Conservation (phyloP, 1,140 invertebrate genomes). For the Macrostomum lignano region DNA sequence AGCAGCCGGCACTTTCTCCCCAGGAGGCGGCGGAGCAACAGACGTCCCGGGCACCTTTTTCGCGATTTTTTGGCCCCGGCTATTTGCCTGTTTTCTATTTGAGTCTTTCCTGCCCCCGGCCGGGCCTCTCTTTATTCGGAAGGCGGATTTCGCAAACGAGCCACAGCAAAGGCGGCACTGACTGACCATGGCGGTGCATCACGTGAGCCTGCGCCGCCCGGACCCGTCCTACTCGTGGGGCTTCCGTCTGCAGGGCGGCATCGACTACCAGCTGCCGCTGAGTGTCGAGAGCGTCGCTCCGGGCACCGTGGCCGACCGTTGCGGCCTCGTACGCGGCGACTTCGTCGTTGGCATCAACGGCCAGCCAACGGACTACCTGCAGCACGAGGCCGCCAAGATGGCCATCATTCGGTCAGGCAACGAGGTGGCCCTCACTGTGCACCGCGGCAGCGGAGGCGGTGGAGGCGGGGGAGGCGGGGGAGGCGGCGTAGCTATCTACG, state of each 20-base stretch:
- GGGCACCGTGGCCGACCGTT: constrained; percentile 16
- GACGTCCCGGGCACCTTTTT: too few species aligned
- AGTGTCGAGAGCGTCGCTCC: constrained; percentile 43
- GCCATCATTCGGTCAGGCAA: constrained; percentile 24
- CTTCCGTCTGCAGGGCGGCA: constrained; percentile 70
- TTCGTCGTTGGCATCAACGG: constrained; percentile 19
- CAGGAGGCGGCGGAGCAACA: too few species aligned
- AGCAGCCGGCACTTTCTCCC: too few species aligned
- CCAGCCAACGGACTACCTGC: constrained; percentile 14
- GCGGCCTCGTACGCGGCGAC: constrained; percentile 19
- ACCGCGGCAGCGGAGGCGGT: too few species aligned
- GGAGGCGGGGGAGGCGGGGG: not conserved
- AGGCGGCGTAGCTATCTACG: not conserved
- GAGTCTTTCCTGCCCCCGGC: too few species aligned
- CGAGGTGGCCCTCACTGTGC: constrained; percentile 24
- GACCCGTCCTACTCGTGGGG: constrained; percentile 56
- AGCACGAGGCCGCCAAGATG: constrained; percentile 23
- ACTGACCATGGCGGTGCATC: too few species aligned
- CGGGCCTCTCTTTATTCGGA: too few species aligned
- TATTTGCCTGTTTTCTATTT: too few species aligned
- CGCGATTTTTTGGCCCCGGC: too few species aligned
- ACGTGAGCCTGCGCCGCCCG: too few species aligned
- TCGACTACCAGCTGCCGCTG: constrained; percentile 59
- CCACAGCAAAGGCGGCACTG: too few species aligned
- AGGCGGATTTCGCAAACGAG: too few species aligned